Conservation (phyloP, 1,140 invertebrate genomes). For the Globodera rostochiensis region DNA sequence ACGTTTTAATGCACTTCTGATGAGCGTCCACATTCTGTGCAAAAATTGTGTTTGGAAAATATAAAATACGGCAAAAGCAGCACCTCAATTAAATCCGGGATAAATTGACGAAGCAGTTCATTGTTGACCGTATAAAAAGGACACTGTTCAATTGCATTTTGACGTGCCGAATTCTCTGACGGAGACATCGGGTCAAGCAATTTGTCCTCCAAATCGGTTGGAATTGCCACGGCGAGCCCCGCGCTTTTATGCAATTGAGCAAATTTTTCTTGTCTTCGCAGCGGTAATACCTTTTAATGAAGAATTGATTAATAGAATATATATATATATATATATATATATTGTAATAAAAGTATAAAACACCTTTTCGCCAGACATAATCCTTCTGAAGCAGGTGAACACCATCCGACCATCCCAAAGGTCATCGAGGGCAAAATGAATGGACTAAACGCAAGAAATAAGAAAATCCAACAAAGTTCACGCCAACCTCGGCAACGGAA, state of each 20-base stretch:
- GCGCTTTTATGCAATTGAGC: slow-evolving; percentile 50
- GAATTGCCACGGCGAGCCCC: slow-evolving; percentile 50
- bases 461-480: background rate
- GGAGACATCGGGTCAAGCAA: slow-evolving; percentile 57
- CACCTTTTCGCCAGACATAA: slow-evolving; percentile 23
- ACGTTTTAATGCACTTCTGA: background rate
- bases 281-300: slow-evolving; percentile 44
- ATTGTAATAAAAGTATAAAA: too few relatives aligned
- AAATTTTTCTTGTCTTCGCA: slow-evolving; percentile 61
- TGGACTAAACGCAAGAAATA: slow-evolving; percentile 46
- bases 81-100: slow-evolving; percentile 36
- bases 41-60: background rate
- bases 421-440: slow-evolving; percentile 49
- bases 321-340: too few relatives aligned
- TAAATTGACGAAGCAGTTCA: slow-evolving; percentile 47
- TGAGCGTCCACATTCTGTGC: background rate
- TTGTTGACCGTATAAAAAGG: slow-evolving; percentile 37
- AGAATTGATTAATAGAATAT: background rate
- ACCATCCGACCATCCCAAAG: slow-evolving; percentile 54
- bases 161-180: slow-evolving; percentile 22
- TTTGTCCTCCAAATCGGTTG: slow-evolving; percentile 53
- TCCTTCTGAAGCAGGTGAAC: slow-evolving; percentile 46
- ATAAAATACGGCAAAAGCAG: background rate
- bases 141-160: slow-evolving; percentile 22
- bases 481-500: slow-evolving; percentile 23